phyloP scores from a whole-genome alignment of 2,797 vertebrate species.

The Anas georgica region DNA sequence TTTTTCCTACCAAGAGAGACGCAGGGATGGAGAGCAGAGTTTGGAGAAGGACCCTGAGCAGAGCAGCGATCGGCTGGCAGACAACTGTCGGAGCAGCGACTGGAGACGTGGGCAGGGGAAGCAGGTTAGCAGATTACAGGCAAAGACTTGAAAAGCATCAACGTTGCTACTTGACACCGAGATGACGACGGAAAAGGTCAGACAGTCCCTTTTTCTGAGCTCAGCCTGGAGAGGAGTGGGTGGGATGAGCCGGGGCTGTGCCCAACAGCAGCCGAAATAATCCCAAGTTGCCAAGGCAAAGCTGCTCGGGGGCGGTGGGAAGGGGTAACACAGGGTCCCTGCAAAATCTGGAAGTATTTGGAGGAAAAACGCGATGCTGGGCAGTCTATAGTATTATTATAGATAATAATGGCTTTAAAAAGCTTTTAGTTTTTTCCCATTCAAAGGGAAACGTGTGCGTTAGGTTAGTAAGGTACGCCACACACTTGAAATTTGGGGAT shows the following conservation, averaged over 20 bases:
- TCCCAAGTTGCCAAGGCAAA: not conserved
- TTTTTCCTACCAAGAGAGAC: not conserved
- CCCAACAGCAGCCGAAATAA: not conserved
- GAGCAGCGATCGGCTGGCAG: not conserved
- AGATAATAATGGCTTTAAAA: no score
- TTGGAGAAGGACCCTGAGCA: not conserved
- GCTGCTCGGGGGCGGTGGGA: fast-evolving
- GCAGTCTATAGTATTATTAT: no score
- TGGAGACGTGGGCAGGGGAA: constrained; percentile 1
- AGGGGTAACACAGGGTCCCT: not conserved
- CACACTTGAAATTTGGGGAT: not conserved
- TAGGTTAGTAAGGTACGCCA: not conserved
- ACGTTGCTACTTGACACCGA: not conserved
- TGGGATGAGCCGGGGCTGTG: not conserved
- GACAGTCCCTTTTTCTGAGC: not conserved
- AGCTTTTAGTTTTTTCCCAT: not conserved
- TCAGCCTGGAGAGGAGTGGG: not conserved
- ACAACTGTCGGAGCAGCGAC: constrained; percentile 31
- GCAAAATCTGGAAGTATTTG: not conserved
- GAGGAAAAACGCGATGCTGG: not conserved
- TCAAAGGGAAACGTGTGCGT: not conserved
- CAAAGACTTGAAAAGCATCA: not conserved
- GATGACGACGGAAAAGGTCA: not conserved
- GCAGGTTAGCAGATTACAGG: constrained; percentile 5
- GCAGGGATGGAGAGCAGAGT: no score